Conservation (phyloP, 2,888 invertebrate species). For the Drosophila crucigera region DNA sequence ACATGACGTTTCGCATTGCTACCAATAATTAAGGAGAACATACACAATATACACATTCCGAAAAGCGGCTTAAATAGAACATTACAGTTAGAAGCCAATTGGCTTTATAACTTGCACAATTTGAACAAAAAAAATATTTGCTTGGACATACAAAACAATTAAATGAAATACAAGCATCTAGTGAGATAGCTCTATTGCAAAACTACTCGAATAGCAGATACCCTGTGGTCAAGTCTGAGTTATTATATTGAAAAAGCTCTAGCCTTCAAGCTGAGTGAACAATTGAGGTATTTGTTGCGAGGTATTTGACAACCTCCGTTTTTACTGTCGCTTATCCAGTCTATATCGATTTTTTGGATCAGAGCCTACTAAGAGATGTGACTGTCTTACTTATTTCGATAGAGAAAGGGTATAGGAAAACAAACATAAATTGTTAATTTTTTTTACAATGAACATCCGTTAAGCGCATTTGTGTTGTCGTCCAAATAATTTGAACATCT, state of each 20-base stretch:
- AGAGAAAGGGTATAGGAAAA: constrained; percentile 1
- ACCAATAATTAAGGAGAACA: constrained; percentile 38
- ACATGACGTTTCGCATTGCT: constrained; percentile 31
- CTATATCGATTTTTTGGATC: background rate
- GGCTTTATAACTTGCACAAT: constrained; percentile 33
- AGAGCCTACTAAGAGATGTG: background rate
- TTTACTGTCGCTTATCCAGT: background rate
- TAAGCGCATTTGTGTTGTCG: constrained; percentile 45
- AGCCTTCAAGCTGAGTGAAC: background rate
- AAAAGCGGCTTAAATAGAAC: constrained; percentile 47
- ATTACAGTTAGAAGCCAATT: constrained; percentile 45
- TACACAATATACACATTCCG: background rate
- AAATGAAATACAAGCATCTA: background rate
- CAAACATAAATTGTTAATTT: constrained; percentile 20
- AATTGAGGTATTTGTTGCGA: background rate
- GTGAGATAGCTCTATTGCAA: background rate
- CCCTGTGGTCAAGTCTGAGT: background rate
- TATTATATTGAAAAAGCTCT: background rate
- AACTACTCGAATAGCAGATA: background rate
- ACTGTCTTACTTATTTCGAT: too few relatives aligned
- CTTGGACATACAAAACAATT: background rate
- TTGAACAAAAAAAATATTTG: constrained; percentile 16
- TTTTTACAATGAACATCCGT: constrained; percentile 53
- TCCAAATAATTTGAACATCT: background rate
- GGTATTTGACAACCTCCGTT: background rate